phyloP scores from a whole-genome alignment of 2,113 vertebrate species.

The Alethe diademata region DNA sequence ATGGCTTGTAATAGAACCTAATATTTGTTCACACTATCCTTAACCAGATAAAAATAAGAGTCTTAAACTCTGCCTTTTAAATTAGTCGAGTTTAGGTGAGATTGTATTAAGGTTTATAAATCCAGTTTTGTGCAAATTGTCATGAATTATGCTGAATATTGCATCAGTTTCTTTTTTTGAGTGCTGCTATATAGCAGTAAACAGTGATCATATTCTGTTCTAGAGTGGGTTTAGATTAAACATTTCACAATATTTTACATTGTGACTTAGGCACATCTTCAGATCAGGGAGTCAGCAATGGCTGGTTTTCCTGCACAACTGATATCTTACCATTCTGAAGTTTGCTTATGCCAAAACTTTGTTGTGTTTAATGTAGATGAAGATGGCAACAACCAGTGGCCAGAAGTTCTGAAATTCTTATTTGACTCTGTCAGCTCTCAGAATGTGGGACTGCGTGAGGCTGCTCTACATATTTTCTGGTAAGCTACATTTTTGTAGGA shows the following conservation, averaged over 20 bases:
- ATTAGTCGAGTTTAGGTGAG: background rate
- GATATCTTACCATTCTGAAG: background rate
- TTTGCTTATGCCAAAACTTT: background rate
- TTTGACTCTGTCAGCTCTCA: constrained; percentile 97
- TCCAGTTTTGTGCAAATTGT: background rate
- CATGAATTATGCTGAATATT: background rate
- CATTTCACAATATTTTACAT: background rate
- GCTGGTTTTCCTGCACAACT: background rate
- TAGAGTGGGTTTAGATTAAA: background rate
- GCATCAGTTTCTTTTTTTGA: background rate
- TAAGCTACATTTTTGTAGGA: constrained; percentile 38
- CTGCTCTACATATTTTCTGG: constrained; percentile 99
- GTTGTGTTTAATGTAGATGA: constrained; percentile 80
- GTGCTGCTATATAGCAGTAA: background rate
- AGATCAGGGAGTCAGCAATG: background rate
- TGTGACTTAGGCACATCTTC: background rate
- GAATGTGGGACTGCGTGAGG: constrained; percentile 87
- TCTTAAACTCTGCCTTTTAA: background rate
- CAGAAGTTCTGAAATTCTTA: constrained; percentile 94
- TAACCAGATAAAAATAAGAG: background rate
- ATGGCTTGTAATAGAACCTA: background rate
- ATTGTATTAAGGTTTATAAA: background rate
- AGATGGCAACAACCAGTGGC: constrained; percentile 98
- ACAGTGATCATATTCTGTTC: background rate
- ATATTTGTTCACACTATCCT: background rate